Base-by-base conservation (phyloP, 1,140 invertebrate genomes). In the Episyrphus balteatus region DNA sequence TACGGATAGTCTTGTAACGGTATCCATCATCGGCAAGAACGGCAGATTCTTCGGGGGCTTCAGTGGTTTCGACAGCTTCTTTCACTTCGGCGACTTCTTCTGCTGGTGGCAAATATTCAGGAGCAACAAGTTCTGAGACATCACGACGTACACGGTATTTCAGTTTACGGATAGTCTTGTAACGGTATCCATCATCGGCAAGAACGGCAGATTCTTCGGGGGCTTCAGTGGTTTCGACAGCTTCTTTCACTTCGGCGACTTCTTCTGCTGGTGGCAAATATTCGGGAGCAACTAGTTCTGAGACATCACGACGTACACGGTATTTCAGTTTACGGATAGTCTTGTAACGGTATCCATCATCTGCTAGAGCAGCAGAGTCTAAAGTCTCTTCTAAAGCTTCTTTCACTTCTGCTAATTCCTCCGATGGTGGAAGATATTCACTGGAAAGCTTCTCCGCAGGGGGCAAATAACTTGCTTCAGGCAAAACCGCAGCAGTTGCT, bases 61-160 rank as follows among this genome's bases (percentile, higher is more conserved):
- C 42, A 32, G 18, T 15, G 17, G 55, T 56, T 15, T 51, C 50
- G 14, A 26, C 30, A 9, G 39, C 54, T 32, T 48, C 44, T 19
- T 48, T 50, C 12, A 43, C 6, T 0, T 36, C 14, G 5, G 12
- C 14, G 5, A 5, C 50, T n/a, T 56, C 57, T 34, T 59, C 54
- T 11, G 51, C 5, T 0, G 57, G 55, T 37, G 58, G 55, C 26
- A 57, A 44, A 15, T 62, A 60, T 1, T 58, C 58, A n/a, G 51
- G 59, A 41, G 51, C 47, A 13, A 52, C 42, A 12, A 61, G 50
- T 49, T 58, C 59, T 6, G 52, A 52, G 0, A 59, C 59, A 55
- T 61, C 57, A 47, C 59, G 57, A 36, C 57, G 57, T 2, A 58
- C 53, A 5, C 58, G 54, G 31, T 53, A 56, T 21, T 56, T 59